Evolutionary conservation across 1,140 invertebrate genomes (phyloP), one percentile per base, ranked within the genome.

Genomic region (Tetragonula clypearis): DNA sequence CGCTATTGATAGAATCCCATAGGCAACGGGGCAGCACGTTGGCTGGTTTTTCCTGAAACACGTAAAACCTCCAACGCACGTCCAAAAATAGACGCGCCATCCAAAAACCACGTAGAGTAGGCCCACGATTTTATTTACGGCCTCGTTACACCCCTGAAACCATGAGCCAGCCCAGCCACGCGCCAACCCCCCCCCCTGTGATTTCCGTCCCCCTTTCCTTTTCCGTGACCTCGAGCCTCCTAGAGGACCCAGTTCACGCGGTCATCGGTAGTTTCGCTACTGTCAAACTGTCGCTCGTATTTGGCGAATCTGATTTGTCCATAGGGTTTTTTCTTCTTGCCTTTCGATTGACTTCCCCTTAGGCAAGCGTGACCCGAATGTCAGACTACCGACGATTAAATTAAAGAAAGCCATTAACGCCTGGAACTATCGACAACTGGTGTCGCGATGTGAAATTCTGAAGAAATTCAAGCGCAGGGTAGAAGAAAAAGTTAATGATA

Each of bases 71-170:
- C 72, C 88, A 30, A 81, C 80, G 88, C 85, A 85, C 87, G 73
- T 88, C 92, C 93, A 93, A 93, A 94, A 93, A 94, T 94, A 94
- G 84, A 68, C 75, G 90, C 72, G 83, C 83, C 90, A 93, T 30
- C 90, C 88, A 86, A 93, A 93, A 93, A 93, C n/a, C 91, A 91
- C 35, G 35, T 35, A 93, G 94, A 94, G 53, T 49, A 49, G 56
- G 92, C 91, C 92, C 92, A 62, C 60, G 93, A 79, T 84, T 93
- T 94, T 94, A 94, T 94, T 95, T 95, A 94, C 93, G 94, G 92
- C 88, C 76, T 21, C 90, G 91, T 91, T 91, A 92, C 92, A 90
- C 90, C 91, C 87, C 91, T 92, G 91, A 92, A 93, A 93, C 88
- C 91, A 8, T 49, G 88, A 92, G 93, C 91, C 90, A 91, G 92